phyloP scores from a whole-genome alignment of 1,140 invertebrate species.

The Cyphomyrmex costatus region DNA sequence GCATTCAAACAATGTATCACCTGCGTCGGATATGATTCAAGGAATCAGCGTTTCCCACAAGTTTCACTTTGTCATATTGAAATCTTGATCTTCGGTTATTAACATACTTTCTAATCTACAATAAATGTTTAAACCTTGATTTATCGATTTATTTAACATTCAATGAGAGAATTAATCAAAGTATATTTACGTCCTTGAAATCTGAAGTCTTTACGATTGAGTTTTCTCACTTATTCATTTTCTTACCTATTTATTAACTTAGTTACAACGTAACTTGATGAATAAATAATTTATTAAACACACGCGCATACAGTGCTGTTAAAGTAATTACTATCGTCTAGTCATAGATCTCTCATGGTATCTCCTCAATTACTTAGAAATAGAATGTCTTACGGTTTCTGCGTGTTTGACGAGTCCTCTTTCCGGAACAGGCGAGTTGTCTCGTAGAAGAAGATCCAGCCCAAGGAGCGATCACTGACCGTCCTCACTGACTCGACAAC shows the following conservation, averaged over 20 bases:
- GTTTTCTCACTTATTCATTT: too few species aligned
- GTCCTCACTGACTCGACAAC: slow-evolving; percentile 74
- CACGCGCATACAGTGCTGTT: not conserved
- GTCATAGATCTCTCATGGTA: not conserved
- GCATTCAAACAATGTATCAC: slow-evolving; percentile 34
- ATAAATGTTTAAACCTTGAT: not conserved
- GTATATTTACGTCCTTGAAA: not conserved
- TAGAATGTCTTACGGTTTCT: slow-evolving; percentile 48
- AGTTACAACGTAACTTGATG: not conserved
- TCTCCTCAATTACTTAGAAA: not conserved
- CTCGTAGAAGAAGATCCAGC: slow-evolving; percentile 21
- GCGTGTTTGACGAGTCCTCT: not conserved
- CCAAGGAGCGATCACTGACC: slow-evolving; percentile 79
- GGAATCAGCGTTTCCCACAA: not conserved
- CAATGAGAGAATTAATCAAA: not conserved
- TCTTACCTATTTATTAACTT: not conserved
- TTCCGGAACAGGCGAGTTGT: not conserved
- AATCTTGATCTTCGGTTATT: not conserved
- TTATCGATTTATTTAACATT: not conserved
- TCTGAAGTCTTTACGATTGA: not conserved
- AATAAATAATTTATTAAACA: slow-evolving; percentile 15
- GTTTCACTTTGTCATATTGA: slow-evolving; percentile 7
- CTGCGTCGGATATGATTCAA: slow-evolving; percentile 37
- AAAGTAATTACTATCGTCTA: slow-evolving; percentile 20
- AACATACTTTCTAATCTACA: not conserved